Base-by-base conservation (phyloP, 2,797 vertebrate species). In the Onychomys arenicola region DNA sequence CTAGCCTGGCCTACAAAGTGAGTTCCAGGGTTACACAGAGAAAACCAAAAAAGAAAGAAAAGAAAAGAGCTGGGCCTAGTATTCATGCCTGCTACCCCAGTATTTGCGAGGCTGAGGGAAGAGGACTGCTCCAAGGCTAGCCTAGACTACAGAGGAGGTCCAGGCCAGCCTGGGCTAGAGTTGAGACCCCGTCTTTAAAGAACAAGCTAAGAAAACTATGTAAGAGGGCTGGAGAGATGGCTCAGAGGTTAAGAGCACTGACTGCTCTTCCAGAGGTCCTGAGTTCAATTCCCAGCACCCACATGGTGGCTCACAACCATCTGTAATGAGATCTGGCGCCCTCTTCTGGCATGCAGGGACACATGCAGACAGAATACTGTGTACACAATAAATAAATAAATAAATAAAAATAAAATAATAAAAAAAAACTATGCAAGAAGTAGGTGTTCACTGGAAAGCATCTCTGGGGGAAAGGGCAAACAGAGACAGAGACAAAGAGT, bases 371-470 rank as follows among this genome's bases (percentile, higher is more conserved):
- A 14, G 49, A 52, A 14, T 2, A 14, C 12, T 52, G 49, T 12
- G n/a, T n/a, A 52, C 49, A 52, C 52, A 49, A 49, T 11, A 49
- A 49, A 10, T 49, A n/a, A n/a, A 49, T 52, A 52, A 52, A 52
- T 2, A 52, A 52, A 52, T 2, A 52, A 52, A 46, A 46, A 49
- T 1, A 49, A 49, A 49, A 49, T n/a, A n/a, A n/a, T 6, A 4
- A 46, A 49, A 11, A 11, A 49, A 49, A 49, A 49, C 49, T 49
- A 49, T 9, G 49, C 23, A 91, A 76, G 52, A 96, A 77, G 78
- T 67, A 91, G 59, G 59, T 86, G 21, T 73, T 93, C 69, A 95
- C 59, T 80, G 83, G n/a, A 73, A 92, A 80, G n/a, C 65, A 23
- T 63, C 80, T 89, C 59, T 93, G 67, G 75, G 75, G 32, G 75